These are phyloP conservation scores for Tyria jacobaeae DNA, from an alignment of 2,888 invertebrate genomes.

Conservation along the genomic window DNA sequence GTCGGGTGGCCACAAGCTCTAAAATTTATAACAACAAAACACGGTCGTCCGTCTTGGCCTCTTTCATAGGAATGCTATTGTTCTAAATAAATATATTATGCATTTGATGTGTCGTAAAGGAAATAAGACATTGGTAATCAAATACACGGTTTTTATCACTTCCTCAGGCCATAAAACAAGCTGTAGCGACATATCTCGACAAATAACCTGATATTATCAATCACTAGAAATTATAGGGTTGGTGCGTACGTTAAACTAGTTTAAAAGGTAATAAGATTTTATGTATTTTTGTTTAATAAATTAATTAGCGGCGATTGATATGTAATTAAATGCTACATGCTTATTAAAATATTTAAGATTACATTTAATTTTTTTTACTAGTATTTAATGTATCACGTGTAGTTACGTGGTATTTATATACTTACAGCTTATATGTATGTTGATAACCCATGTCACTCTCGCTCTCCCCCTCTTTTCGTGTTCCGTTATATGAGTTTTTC, in stretches of 20 bases:
- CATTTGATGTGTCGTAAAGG: slow-evolving; percentile 41
- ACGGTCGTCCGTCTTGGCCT: neutral
- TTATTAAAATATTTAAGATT: too few species aligned
- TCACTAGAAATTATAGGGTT: slow-evolving; percentile 46
- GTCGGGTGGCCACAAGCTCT: slow-evolving; percentile 2
- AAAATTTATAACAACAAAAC: slow-evolving; percentile 1
- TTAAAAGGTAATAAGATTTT: neutral
- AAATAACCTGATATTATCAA: slow-evolving; percentile 59
- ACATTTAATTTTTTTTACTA: too few species aligned
- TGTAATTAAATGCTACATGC: neutral
- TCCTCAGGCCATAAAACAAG: slow-evolving; percentile 56
- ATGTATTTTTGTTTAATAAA: neutral
- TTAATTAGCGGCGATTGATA: neutral
- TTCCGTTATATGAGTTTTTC: too few species aligned
- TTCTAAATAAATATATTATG: slow-evolving; percentile 34
- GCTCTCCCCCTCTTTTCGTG: neutral
- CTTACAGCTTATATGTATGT: too few species aligned
- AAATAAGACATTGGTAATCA: slow-evolving; percentile 55
- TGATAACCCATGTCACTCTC: too few species aligned
- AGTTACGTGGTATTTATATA: too few species aligned
- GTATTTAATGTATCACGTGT: too few species aligned
- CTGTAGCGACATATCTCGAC: slow-evolving; percentile 49
- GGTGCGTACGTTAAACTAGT: slow-evolving; percentile 6
- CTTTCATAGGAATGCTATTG: slow-evolving; percentile 27
- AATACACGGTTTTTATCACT: slow-evolving; percentile 57